Evolutionary conservation across 2,888 invertebrate genomes (phyloP), one percentile per base, ranked within the genome.

Genomic region (Taphrorychus bicolor): DNA sequence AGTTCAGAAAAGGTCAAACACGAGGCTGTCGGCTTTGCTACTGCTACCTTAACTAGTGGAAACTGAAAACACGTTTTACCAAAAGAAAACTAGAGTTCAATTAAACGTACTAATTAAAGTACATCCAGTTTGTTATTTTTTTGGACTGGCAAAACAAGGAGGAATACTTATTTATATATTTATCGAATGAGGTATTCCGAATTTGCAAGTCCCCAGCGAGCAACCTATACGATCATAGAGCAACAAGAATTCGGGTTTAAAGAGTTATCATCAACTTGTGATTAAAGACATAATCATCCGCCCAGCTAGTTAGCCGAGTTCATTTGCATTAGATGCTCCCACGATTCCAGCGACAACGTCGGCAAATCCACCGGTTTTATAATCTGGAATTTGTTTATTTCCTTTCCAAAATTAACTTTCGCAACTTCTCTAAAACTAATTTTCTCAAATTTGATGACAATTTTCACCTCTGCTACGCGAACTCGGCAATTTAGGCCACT

Each of bases 391-490:
- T 66, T 61, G 57, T 60, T 60, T 66, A 66, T 61, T 56, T 66
- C 66, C 61, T 52, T 66, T 61, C 61, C 57, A 61, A 61, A 66
- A 66, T 66, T 61, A 66, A 57, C 61, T 61, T 61, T 66, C 52
- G 61, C 56, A 66, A 66, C 66, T 61, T 66, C 52, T 57, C 42
- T 56, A 75, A 61, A 76, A 74, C 73, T 73, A 75, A 76, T 76
- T 76, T 75, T 72, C 73, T 17, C 70, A 72, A 73, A 75, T 73
- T 74, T 75, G 74, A 73, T 73, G 73, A 75, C 75, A 74, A 72
- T 75, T 73, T 74, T 73, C 70, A 69, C 72, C 68, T 58, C 61
- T 42, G 57, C 58, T 16, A 16, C 41, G 51, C 51, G 40, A 66
- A 60, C 66, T 60, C 45, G 42, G 57, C 45, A 66, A 66, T 66